phyloP scores from a whole-genome alignment of 1,140 invertebrate genomes.

The Eubasilissa regina region DNA sequence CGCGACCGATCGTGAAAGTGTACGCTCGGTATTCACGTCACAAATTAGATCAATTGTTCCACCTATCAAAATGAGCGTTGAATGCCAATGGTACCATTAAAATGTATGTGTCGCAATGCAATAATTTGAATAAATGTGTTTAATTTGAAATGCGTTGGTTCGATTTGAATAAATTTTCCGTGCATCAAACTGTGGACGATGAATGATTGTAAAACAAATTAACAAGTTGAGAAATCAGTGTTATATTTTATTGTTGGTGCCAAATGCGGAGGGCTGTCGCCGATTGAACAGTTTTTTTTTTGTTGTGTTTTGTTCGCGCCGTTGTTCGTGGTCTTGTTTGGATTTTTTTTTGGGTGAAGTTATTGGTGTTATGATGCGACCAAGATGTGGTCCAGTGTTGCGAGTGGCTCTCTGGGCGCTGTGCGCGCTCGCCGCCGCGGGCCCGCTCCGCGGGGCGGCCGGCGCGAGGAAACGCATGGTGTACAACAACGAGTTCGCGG shows the following conservation, averaged over 20 bases:
- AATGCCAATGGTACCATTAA: neutral
- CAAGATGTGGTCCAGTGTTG: conserved; percentile 21
- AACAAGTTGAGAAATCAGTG: neutral
- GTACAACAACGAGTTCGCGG: conserved; percentile 86
- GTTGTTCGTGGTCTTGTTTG: neutral
- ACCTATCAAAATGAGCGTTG: neutral
- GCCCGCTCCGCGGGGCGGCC: conserved; percentile 1
- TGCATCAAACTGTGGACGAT: conserved; percentile 14
- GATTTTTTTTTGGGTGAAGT: neutral
- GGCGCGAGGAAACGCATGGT: conserved; percentile 65
- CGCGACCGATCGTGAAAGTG: conserved; percentile 5
- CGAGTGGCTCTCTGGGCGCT: conserved; percentile 14
- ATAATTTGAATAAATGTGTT: conserved; percentile 9
- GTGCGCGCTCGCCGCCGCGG: conserved; percentile 5
- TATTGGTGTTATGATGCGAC: conserved; percentile 45
- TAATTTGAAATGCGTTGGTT: conserved; percentile 28
- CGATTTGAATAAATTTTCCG: conserved; percentile 11
- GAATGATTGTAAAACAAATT: conserved; percentile 21
- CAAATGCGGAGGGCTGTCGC: neutral
- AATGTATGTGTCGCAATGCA: conserved; percentile 2
- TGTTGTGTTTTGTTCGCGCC: conserved; percentile 14
- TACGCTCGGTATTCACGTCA: neutral
- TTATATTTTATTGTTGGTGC: neutral
- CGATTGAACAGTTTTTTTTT: conserved; percentile 17
- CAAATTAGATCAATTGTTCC: neutral